Conservation (phyloP, 2,888 invertebrate species). For the Oscheius sp. region DNA sequence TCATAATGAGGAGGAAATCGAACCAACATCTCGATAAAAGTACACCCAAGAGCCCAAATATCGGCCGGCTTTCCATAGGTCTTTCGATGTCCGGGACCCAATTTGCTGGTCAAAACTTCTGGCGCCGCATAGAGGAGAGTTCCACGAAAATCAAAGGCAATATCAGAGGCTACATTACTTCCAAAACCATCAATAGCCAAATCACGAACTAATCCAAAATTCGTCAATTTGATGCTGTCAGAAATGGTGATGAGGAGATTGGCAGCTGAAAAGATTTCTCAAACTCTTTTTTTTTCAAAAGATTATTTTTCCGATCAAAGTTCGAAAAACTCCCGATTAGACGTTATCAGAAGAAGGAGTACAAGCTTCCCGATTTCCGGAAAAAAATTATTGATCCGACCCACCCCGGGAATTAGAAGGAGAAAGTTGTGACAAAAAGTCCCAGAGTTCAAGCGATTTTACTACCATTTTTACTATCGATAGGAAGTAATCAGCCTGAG, state of each 20-base stretch:
- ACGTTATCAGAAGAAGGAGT: conserved; percentile 3
- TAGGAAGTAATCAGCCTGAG: background rate
- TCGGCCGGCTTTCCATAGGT: conserved; percentile 55
- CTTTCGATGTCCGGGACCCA: conserved; percentile 53
- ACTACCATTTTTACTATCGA: conserved; percentile 7
- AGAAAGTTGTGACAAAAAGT: background rate
- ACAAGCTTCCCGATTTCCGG: background rate
- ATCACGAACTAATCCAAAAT: conserved; percentile 59
- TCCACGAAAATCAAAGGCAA: conserved; percentile 52
- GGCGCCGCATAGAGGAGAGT: conserved; percentile 57
- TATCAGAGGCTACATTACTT: conserved; percentile 53
- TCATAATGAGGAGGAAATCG: conserved; percentile 58
- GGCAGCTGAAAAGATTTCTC: conserved; percentile 39
- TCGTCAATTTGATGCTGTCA: conserved; percentile 56
- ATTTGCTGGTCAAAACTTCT: conserved; percentile 49
- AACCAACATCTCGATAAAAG: conserved; percentile 56
- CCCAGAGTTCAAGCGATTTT: background rate
- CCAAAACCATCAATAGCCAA: conserved; percentile 58
- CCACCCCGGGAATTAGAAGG: too few species aligned
- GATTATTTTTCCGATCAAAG: conserved; percentile 11
- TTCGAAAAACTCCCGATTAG: conserved; percentile 2
- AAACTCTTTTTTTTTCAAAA: background rate
- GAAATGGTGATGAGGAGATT: conserved; percentile 48
- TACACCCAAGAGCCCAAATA: conserved; percentile 60
- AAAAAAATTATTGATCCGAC: background rate